Base-by-base conservation (phyloP, 35 echinoderm and acorn worm genomes). In the Strongylocentrotus purpuratus region DNA sequence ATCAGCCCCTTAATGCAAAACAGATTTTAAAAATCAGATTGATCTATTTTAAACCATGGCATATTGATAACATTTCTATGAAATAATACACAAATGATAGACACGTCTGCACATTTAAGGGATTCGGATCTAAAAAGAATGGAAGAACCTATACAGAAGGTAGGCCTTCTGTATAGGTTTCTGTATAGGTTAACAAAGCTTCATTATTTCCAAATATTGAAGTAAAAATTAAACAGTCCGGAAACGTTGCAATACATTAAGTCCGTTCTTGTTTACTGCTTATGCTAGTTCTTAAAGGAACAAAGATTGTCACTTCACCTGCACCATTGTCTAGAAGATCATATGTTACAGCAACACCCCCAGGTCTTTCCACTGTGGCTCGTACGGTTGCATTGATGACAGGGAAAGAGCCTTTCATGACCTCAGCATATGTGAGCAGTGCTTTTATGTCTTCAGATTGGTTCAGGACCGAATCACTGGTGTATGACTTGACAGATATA, bases 1-100 rank as follows among this genome's bases (percentile, higher is more conserved):
- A 92, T 97, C 97, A 28, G 95, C 97, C 25, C 97, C 97, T 97
- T 78, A 5, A 33, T 33, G 33, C 17, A 22, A 89, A 41, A 45
- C 45, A 89, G 2, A 41, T 32, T n/a, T 32, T 33, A 45, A 17
- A 35, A 89, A 5, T 45, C 33, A 89, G 33, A 89, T 45, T 89
- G 17, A 33, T 41, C 4, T 22, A 86, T 31, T 9, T 31, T 13
- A 31, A 86, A 86, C 5, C 85, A 86, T 31, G 25, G 25, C n/a
- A 33, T 41, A 86, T 86, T 86, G 14, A 31, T 33, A 22, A 9
- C n/a, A 33, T 33, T 86, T 31, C 12, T 41, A 41, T 0, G 35
- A 41, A 41, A 41, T 41, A 85, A 0, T 31, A 85, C 0, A 20
- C 0, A 85, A 85, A 1, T 17, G 70, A 85, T 20, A 85, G 31